These are phyloP conservation scores for Cataglyphis livida DNA, from an alignment of 2,888 invertebrate species.

Conservation along the genomic window DNA sequence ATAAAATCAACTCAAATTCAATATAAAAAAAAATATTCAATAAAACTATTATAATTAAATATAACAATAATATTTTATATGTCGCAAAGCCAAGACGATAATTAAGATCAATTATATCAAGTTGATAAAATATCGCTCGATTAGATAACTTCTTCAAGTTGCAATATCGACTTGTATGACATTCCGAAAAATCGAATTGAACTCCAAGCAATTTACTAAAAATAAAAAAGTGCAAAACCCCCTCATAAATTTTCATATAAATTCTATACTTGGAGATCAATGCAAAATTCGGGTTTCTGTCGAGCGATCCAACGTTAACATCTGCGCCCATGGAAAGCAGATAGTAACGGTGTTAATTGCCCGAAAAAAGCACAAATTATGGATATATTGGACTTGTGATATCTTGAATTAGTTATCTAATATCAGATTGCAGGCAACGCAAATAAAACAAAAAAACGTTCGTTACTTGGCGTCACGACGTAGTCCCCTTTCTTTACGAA, in stretches of 20 bases:
- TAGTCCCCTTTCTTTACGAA: slow-evolving; percentile 14
- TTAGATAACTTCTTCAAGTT: background rate
- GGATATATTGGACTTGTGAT: background rate
- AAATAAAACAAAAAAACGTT: background rate
- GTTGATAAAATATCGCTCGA: background rate
- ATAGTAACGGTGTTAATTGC: background rate
- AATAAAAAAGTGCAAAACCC: background rate
- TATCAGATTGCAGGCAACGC: background rate
- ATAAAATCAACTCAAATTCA: slow-evolving; percentile 1
- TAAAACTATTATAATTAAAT: background rate
- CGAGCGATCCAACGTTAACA: slow-evolving; percentile 16
- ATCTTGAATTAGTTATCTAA: slow-evolving; percentile 7
- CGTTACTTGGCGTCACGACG: slow-evolving; percentile 57
- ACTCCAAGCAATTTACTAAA: background rate
- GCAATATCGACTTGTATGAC: background rate
- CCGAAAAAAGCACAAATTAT: slow-evolving; percentile 4
- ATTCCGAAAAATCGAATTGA: slow-evolving; percentile 13
- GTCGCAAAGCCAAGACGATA: slow-evolving; percentile 54
- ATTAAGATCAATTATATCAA: background rate
- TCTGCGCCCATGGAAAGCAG: slow-evolving; percentile 58
- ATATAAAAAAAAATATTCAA: background rate
- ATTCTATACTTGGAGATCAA: slow-evolving; percentile 4
- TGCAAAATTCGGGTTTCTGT: slow-evolving; percentile 16
- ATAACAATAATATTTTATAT: background rate
- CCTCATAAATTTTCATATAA: background rate